These are phyloP conservation scores for Phrynosoma blainvillii DNA, from an alignment of 2,113 vertebrate species.

Conservation along the genomic window DNA sequence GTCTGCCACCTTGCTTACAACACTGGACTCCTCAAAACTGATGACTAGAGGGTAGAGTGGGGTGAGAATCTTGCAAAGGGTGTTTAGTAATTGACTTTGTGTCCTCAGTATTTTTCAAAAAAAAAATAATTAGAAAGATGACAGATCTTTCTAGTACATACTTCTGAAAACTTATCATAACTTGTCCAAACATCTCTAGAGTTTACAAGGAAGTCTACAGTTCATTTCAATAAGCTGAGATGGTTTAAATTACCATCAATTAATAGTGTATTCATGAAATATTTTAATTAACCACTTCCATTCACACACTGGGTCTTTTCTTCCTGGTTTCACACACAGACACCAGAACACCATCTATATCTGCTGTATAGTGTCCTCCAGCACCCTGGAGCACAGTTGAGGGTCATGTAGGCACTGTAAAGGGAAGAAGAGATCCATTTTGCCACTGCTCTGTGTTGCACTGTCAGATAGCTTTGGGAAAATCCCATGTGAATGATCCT, in stretches of 20 bases:
- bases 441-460: not conserved
- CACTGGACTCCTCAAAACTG: not conserved
- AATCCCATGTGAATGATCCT: not conserved
- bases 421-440: not conserved
- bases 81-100: not conserved
- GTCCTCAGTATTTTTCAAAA: not conserved
- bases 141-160: not conserved
- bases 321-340: no score
- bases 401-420: no score
- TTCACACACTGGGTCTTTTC: not conserved
- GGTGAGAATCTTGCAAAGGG: not conserved
- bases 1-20: not conserved
- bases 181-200: constrained; percentile 1
- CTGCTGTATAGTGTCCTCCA: no score
- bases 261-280: not conserved
- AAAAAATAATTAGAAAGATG: not conserved
- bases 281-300: not conserved
- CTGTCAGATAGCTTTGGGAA: not conserved
- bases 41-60: not conserved
- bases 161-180: not conserved
- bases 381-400: not conserved
- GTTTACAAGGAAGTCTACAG: not conserved
- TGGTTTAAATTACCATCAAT: not conserved
- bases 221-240: not conserved
- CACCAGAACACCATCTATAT: no score